Evolutionary conservation across 2,113 vertebrate genomes (phyloP), one percentile per base, ranked within the genome.

Genomic region (Eublepharis macularius): DNA sequence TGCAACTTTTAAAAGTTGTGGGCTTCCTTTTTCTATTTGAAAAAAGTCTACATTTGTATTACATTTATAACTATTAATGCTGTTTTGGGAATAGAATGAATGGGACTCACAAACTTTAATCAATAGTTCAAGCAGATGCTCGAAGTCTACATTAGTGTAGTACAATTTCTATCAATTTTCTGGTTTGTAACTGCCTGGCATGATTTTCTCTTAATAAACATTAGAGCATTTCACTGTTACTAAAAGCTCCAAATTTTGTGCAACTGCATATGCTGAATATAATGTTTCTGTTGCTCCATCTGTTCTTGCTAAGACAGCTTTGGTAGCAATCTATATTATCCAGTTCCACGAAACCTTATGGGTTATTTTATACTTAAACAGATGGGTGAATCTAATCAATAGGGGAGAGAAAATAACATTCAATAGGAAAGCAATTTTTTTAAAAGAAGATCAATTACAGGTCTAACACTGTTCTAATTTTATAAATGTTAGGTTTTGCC

Each of bases 321-420:
- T 80, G 80, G 45, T 79, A 49, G 82, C 70, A 75, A 24, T 87
- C 82, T 90, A 51, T 45, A 81, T 89, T 85, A 86, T 78, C 45
- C 69, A 83, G 76, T 60, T 87, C 80, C 78, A 0, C 70, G 49
- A 75, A 85, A 60, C 32, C 80, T 88, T 85, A 66, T 85, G 79
- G 87, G 89, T 81, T 85, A 43, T 87, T 95, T 88, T 91, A 45
- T 86, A 82, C 79, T 85, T 83, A 83, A 93, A 87, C 94, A 95
- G 93, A 93, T 93, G 93, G 92, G 24, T 89, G 80, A 88, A 87
- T 90, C 85, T 83, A 83, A 86, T 93, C 91, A 83, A 84, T 85
- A 68, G 54, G 76, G 60, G 19, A 76, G 82, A 85, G 89, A 92
- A 88, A 83, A 89, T 39, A 90, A 89, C 76, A 86, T 88, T 80